phyloP scores from a whole-genome alignment of 2,113 vertebrate species.

The Excalfactoria chinensis region DNA sequence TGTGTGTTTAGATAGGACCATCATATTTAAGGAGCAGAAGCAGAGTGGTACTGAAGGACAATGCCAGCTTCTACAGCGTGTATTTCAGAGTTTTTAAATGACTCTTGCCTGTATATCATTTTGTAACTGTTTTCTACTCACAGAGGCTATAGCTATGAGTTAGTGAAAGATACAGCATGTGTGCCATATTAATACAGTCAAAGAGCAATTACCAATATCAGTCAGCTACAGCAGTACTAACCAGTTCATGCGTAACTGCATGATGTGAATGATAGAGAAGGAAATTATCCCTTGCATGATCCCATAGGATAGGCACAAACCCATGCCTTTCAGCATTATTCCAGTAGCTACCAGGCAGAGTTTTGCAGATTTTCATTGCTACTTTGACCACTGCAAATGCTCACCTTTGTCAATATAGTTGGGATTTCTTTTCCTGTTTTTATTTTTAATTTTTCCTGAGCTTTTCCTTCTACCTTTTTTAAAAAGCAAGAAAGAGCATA shows the following conservation, averaged over 20 bases:
- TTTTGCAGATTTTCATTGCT: not conserved
- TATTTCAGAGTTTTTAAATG: not conserved
- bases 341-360: not conserved
- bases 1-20: not conserved
- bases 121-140: slow-evolving; percentile 20
- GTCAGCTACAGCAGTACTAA: slow-evolving; percentile 30
- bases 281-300: not conserved
- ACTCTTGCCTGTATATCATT: slow-evolving; percentile 29
- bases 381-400: not conserved
- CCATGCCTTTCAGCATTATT: not conserved
- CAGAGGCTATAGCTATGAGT: not conserved
- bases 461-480: not conserved
- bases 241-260: not conserved
- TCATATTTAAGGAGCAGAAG: slow-evolving; percentile 9
- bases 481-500: not conserved
- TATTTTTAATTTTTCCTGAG: not conserved
- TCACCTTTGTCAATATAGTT: not conserved
- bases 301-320: not conserved
- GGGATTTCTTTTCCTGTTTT: not conserved
- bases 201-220: slow-evolving; percentile 57
- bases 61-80: not conserved
- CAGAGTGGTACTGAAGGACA: slow-evolving; percentile 2
- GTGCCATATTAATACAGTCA: slow-evolving; percentile 62
- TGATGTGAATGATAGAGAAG: not conserved
- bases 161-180: not conserved